A percentile compares a stretch with the other conserved stretches of the same genome.
phyloP scores from a whole-genome alignment of 2,888 invertebrate species.

The Orchesellides sinensis region DNA sequence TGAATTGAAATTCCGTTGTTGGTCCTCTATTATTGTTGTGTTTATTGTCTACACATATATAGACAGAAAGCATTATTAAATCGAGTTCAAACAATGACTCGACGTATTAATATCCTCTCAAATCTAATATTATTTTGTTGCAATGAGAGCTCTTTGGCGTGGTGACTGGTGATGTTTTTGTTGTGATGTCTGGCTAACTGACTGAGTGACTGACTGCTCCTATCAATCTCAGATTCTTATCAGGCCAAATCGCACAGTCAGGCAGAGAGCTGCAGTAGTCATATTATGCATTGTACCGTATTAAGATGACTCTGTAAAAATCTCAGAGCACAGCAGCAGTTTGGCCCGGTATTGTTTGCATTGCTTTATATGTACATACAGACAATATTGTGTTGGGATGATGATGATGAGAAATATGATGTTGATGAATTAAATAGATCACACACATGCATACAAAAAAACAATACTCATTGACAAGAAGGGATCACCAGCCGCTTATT shows the following conservation, averaged over 20 bases:
- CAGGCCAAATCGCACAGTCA: conserved; percentile 28
- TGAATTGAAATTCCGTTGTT: too few species aligned
- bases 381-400: too few species aligned
- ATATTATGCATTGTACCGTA: too few species aligned
- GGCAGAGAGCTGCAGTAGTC: background rate
- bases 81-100: conserved; percentile 45
- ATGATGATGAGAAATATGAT: too few species aligned
- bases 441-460: background rate
- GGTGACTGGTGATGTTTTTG: too few species aligned
- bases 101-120: conserved; percentile 26
- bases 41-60: too few species aligned
- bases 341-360: conserved; percentile 50
- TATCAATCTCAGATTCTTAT: conserved; percentile 37
- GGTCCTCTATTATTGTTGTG: too few species aligned
- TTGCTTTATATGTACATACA: conserved; percentile 6
- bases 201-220: conserved; percentile 35
- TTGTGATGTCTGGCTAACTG: conserved; percentile 29
- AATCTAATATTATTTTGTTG: conserved; percentile 48
- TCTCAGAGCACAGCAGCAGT: conserved; percentile 36
- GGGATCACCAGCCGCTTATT: background rate
- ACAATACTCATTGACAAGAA: background rate
- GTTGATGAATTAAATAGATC: conserved; percentile 64
- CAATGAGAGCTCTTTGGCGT: too few species aligned
- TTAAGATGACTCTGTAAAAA: conserved; percentile 18
- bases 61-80: conserved; percentile 34